Evolutionary conservation across 2,888 invertebrate species (phyloP).

Genomic region (Pristionchus entomophagus): DNA sequence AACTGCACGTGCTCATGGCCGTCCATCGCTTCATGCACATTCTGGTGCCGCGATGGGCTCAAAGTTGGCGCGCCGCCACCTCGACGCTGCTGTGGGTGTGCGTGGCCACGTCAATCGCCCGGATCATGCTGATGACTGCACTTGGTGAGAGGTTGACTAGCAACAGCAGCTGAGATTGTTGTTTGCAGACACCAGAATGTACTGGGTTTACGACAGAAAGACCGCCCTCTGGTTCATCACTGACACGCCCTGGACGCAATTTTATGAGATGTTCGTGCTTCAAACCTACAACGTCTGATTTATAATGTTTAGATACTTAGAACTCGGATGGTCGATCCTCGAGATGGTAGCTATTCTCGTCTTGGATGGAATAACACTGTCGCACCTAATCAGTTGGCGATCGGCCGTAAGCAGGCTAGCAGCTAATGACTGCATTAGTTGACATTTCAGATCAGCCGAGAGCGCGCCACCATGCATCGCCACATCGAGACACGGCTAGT

Average conservation of each 20-base stretch:
- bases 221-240: slow-evolving; percentile 2
- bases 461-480: neutral
- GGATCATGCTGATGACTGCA: neutral
- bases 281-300: too few relatives aligned
- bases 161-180: neutral
- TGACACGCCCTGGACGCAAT: neutral
- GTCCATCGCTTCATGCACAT: neutral
- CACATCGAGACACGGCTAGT: neutral
- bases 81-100: neutral
- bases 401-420: too few relatives aligned
- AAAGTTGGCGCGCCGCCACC: neutral
- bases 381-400: neutral
- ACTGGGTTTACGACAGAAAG: neutral
- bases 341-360: neutral
- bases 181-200: neutral
- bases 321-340: neutral
- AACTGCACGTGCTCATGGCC: neutral
- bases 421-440: too few relatives aligned
- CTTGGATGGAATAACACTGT: neutral
- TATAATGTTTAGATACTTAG: neutral
- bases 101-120: neutral
- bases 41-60: neutral
- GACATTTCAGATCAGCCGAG: neutral
- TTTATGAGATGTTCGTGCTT: neutral
- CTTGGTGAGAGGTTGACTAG: neutral